These are phyloP conservation scores for Laothoe populi DNA, from an alignment of 2,888 invertebrate species.

Conservation along the genomic window DNA sequence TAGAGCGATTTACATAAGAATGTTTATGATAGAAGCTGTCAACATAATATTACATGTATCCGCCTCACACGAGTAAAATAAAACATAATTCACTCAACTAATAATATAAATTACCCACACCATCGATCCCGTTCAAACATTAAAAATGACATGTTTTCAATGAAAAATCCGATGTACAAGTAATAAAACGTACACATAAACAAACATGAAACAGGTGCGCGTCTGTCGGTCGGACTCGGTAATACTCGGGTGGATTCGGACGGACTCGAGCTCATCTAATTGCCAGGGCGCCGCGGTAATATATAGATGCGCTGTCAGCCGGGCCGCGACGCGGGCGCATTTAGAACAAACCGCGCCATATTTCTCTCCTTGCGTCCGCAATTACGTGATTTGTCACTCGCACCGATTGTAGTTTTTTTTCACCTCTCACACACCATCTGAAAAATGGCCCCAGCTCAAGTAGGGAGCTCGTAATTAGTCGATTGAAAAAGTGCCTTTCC, in stretches of 20 bases:
- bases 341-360: conserved; percentile 80
- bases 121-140: conserved; percentile 9
- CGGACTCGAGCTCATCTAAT: conserved; percentile 54
- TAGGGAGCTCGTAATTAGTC: conserved; percentile 70
- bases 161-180: conserved; percentile 17
- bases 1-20: background rate
- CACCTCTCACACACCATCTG: conserved; percentile 57
- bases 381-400: conserved; percentile 84
- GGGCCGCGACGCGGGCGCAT: conserved; percentile 65
- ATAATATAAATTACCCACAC: conserved; percentile 15
- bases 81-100: conserved; percentile 26
- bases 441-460: conserved; percentile 75
- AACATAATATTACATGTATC: background rate
- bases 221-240: conserved; percentile 34
- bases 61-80: background rate
- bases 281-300: conserved; percentile 64
- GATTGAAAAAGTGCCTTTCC: conserved; percentile 75
- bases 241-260: conserved; percentile 51
- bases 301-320: conserved; percentile 63
- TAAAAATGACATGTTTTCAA: conserved; percentile 28
- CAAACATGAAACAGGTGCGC: conserved; percentile 37
- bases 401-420: conserved; percentile 59
- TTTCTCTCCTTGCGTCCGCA: conserved; percentile 80
- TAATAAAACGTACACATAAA: conserved; percentile 27
- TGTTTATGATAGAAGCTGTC: background rate